A percentile compares a stretch with the other conserved stretches of the same genome.
phyloP scores from a whole-genome alignment of 2,113 vertebrate species.

The Dicentrarchus labrax region DNA sequence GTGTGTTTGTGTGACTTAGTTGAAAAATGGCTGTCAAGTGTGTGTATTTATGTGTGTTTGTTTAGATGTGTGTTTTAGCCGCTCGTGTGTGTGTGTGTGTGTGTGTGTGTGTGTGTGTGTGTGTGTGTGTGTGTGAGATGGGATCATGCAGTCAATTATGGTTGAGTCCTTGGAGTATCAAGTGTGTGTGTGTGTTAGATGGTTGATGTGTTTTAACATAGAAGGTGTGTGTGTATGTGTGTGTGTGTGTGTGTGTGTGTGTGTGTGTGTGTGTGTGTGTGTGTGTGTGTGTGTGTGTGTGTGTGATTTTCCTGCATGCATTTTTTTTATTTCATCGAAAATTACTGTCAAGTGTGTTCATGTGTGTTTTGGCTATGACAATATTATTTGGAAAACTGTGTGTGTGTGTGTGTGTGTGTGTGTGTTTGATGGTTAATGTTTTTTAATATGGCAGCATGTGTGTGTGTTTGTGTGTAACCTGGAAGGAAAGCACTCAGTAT shows the following conservation, averaged over 20 bases:
- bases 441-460: not conserved
- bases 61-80: not conserved
- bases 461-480: not conserved
- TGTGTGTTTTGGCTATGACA: not conserved
- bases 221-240: not conserved
- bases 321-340: not conserved
- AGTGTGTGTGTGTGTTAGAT: constrained; percentile 2
- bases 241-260: not conserved
- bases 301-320: not conserved
- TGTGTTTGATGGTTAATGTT: constrained; percentile 3
- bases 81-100: not conserved
- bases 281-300: not conserved
- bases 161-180: constrained; percentile 12
- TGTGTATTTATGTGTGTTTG: constrained; percentile 15
- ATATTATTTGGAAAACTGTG: not conserved
- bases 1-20: not conserved
- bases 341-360: not conserved
- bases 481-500: not conserved
- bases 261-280: constrained; percentile 6
- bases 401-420: not conserved
- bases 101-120: constrained; percentile 12
- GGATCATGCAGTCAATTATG: constrained; percentile 19
- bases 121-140: too few relatives aligned
- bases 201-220: not conserved
- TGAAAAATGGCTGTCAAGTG: not conserved